Evolutionary conservation across 1,140 invertebrate species (phyloP), one percentile per base, ranked within the genome.

Genomic region (Zophobas morio): DNA sequence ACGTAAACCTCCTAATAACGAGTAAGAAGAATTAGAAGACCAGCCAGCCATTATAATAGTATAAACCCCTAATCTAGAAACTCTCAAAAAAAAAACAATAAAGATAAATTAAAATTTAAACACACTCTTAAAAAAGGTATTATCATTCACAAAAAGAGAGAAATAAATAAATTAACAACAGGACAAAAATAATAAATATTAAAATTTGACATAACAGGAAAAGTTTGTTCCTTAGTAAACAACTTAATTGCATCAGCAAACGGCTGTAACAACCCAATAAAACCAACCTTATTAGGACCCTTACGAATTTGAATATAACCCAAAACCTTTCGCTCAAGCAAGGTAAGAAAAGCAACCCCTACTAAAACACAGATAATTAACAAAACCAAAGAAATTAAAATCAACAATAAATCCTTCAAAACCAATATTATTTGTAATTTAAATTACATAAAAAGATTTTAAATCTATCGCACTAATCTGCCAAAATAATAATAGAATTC

Each of bases 231-330:
- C 79, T 90, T 92, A 82, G 83, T 86, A 89, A 93, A 90, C 84
- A 92, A 88, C 84, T 92, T 93, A 87, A 92, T 88, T 72, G 88
- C 91, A 90, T 93, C 91, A 79, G 86, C 85, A 89, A 93, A 89
- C 85, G 91, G 90, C 82, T 93, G 91, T 80, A 90, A 84, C 85
- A 92, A 80, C 20, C 92, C 92, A 77, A 88, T 82, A 84, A 90
- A 85, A 2, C 89, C 87, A 39, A 92, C 86, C 83, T 92, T 93
- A 90, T 91, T 91, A 78, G 92, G 92, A 0, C 92, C 91, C 85
- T 92, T 92, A 46, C 91, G 91, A 20, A 20, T 20, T 20, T 20
- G 20, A 20, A 20, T 20, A 20, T 20, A 20, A 20, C 20, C 20
- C 20, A 20, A 20, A 20, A 20, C 20, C 20, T 20, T 20, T 20